phyloP scores from a whole-genome alignment of 2,888 invertebrate species.

The Osedax frankpressi region DNA sequence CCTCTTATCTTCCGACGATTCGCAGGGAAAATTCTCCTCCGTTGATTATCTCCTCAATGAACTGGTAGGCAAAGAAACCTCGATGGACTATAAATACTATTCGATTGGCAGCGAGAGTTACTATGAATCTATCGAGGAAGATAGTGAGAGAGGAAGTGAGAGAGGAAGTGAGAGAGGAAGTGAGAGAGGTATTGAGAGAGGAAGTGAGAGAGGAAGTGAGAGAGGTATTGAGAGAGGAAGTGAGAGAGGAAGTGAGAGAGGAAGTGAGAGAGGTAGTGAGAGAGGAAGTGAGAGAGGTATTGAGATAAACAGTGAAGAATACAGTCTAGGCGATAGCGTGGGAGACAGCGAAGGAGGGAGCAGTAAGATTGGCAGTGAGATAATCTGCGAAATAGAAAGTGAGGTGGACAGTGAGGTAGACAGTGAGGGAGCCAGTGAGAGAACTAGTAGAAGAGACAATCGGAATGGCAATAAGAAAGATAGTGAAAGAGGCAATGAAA shows the following conservation, averaged over 20 bases:
- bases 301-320: neutral
- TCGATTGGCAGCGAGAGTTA: too few relatives aligned
- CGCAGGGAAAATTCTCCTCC: too few relatives aligned
- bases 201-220: too few relatives aligned
- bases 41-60: too few relatives aligned
- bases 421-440: neutral
- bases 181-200: too few relatives aligned
- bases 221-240: too few relatives aligned
- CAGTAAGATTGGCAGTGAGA: neutral
- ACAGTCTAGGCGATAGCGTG: neutral
- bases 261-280: neutral
- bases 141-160: too few relatives aligned
- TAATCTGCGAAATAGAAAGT: neutral
- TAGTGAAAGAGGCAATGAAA: neutral
- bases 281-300: neutral
- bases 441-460: neutral
- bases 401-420: neutral
- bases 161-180: too few relatives aligned
- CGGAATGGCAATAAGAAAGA: neutral
- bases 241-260: neutral
- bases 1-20: too few relatives aligned
- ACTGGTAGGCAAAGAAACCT: too few relatives aligned
- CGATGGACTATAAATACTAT: too few relatives aligned
- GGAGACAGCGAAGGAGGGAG: neutral
- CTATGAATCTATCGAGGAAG: too few relatives aligned